phyloP scores from a whole-genome alignment of 2,888 invertebrate genomes.

The Quadriops clusia region DNA sequence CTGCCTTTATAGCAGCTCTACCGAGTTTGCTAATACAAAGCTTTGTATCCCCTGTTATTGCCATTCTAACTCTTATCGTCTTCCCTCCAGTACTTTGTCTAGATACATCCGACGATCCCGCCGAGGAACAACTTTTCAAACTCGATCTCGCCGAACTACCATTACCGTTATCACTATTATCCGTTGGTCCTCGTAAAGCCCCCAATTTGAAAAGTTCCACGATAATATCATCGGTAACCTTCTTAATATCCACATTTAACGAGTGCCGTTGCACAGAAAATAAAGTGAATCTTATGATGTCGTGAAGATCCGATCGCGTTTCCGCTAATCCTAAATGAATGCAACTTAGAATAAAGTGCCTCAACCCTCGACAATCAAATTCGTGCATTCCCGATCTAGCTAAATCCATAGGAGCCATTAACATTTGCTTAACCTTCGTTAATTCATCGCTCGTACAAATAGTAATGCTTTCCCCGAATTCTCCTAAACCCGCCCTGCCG shows the following conservation, averaged over 20 bases:
- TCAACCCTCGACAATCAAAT: conserved; percentile 42
- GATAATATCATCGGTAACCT: conserved; percentile 37
- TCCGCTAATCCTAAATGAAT: conserved; percentile 53
- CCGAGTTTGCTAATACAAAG: conserved; percentile 3
- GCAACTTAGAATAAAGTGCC: conserved; percentile 53
- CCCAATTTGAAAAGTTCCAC: conserved; percentile 37
- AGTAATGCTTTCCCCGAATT: conserved; percentile 78
- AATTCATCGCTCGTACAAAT: conserved; percentile 55
- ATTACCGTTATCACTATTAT: too few relatives aligned
- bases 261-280: conserved; percentile 50
- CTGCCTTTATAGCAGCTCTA: conserved; percentile 41
- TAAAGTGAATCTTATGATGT: conserved; percentile 49
- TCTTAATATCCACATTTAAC: conserved; percentile 34
- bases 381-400: conserved; percentile 48
- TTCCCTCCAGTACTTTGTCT: too few relatives aligned
- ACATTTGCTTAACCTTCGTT: conserved; percentile 42
- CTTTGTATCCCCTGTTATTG: too few relatives aligned
- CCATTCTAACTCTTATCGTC: too few relatives aligned
- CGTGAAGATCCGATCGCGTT: conserved; percentile 40
- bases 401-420: conserved; percentile 55
- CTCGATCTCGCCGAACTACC: too few relatives aligned
- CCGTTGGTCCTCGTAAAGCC: conserved; percentile 34
- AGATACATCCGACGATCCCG: too few relatives aligned
- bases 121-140: too few relatives aligned
- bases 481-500: conserved; percentile 78